Base-by-base conservation (phyloP, 2,113 vertebrate species). In the Polypterus senegalus region DNA sequence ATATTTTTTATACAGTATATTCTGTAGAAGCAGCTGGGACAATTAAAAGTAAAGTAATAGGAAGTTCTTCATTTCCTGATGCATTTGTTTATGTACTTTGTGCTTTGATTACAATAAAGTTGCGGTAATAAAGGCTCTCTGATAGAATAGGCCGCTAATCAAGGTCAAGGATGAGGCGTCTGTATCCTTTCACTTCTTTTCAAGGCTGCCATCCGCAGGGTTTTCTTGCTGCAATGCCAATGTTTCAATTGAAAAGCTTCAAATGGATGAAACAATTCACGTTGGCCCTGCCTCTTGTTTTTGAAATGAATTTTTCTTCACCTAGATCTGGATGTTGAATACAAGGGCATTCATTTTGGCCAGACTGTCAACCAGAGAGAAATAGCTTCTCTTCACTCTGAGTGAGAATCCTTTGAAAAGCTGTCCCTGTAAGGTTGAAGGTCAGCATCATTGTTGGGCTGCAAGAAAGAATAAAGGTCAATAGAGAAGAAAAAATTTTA, bases 151-250 rank as follows among this genome's bases (percentile, higher is more conserved):
- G 49, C 55, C 61, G 47, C 52, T 58, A 57, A 54, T 46, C 56
- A 63, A 72, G 73, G 66, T 72, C 70, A 72, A 53, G 59, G 67
- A 59, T 46, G 8, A 49, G 9, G 62, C 27, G 64, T 66, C 57
- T 61, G 56, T 63, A 49, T 65, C 56, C 27, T 44, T 59, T 48
- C 63, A 27, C 27, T 57, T 62, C 49, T 62, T 47, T 57, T 58
- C 62, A 63, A 60, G 63, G 66, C 49, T 55, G 27, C 65, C 56
- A 68, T 61, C 61, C 60, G 57, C 27, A 27, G 27, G 27, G 27
- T 27, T 27, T 27, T 27, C 27, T 27, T 27, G 27, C 27, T 27
- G 27, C 27, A 27, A 27, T 27, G 27, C 27, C 27, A 27, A 27
- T 2, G 27, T 27, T 27, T 27, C 27, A 27, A 27, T 27, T 27